A percentile compares a stretch with the other conserved stretches of the same genome.
Evolutionary conservation across 2,113 vertebrate genomes (phyloP).

Genomic region (Paradoxurus hermaphroditus): DNA sequence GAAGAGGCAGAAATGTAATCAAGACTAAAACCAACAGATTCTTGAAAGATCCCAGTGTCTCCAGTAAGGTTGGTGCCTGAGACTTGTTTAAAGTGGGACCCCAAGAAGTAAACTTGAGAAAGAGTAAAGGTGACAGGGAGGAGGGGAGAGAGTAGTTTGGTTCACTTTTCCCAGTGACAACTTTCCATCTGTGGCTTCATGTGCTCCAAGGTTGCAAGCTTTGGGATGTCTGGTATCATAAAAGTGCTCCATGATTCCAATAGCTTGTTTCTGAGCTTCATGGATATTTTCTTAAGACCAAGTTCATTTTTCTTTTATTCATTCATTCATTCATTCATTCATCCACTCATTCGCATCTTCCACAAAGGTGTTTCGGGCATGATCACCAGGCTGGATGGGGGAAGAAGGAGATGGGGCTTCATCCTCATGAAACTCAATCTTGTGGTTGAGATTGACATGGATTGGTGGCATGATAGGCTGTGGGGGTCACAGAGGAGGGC

Average conservation of each 20-base stretch:
- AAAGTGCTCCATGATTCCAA: background rate
- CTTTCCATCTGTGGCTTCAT: background rate
- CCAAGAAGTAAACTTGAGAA: background rate
- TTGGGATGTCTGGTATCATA: too few species aligned
- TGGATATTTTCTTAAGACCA: background rate
- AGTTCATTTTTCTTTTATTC: background rate
- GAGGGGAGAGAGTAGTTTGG: background rate
- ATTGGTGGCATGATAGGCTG: background rate
- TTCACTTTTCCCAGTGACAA: accelerated
- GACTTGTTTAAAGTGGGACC: background rate
- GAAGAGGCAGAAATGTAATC: background rate
- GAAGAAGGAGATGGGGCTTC: background rate
- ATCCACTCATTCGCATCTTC: background rate
- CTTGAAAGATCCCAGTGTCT: too few species aligned
- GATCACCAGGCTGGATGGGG: background rate
- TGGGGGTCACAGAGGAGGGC: background rate
- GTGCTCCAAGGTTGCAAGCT: accelerated
- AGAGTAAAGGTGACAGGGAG: background rate
- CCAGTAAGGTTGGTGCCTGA: background rate
- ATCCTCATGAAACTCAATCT: background rate
- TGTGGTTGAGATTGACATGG: background rate
- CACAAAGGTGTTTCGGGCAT: background rate
- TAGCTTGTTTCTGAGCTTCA: background rate
- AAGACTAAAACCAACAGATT: accelerated
- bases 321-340: background rate